phyloP scores from a whole-genome alignment of 2,888 invertebrate genomes.

The Operophtera brumata region DNA sequence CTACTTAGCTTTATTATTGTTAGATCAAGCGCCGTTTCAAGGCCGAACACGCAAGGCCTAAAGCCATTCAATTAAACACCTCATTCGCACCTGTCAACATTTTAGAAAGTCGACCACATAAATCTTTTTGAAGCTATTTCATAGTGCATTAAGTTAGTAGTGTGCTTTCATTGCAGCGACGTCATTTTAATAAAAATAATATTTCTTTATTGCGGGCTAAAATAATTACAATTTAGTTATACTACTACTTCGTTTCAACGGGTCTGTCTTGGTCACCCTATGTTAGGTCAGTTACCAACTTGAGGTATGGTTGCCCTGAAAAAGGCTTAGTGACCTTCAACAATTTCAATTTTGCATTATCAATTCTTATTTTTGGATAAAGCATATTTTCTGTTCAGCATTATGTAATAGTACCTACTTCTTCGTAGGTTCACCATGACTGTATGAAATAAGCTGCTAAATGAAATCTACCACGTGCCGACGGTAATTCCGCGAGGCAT shows the following conservation, averaged over 20 bases:
- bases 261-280: too few relatives aligned
- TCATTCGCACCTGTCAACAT: constrained; percentile 49
- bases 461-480: constrained; percentile 21
- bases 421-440: too few relatives aligned
- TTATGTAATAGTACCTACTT: background rate
- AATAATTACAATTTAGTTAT: too few relatives aligned
- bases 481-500: constrained; percentile 18
- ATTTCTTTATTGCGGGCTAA: too few relatives aligned
- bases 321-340: too few relatives aligned
- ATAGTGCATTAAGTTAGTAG: constrained; percentile 34
- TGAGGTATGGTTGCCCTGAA: too few relatives aligned
- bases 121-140: constrained; percentile 43
- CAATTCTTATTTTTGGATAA: background rate
- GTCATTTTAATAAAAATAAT: too few relatives aligned
- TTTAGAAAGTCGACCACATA: constrained; percentile 45
- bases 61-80: constrained; percentile 55
- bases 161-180: constrained; percentile 23
- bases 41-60: constrained; percentile 40
- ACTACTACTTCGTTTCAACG: too few relatives aligned
- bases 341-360: background rate
- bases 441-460: background rate
- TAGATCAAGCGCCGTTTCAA: constrained; percentile 34
- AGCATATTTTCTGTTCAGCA: background rate
- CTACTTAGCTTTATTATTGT: constrained; percentile 24
- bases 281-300: too few relatives aligned